Evolutionary conservation across 2,113 vertebrate genomes (phyloP).

Genomic region (Nettapus auritus): DNA sequence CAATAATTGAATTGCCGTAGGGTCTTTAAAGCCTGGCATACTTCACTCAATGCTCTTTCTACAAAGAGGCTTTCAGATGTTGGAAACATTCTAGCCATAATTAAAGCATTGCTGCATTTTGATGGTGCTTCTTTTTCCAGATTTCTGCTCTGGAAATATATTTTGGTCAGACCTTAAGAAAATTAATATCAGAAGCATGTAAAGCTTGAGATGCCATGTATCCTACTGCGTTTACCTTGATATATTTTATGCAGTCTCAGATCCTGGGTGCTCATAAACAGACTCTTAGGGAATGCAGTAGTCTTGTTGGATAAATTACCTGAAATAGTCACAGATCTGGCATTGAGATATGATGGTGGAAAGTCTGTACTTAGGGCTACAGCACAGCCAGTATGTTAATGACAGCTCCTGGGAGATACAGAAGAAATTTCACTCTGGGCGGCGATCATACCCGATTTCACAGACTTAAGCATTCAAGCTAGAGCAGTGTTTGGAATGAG

Average conservation of each 20-base stretch:
- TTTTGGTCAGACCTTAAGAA: not conserved
- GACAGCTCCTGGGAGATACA: not conserved
- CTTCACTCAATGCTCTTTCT: not conserved
- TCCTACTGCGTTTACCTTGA: not conserved
- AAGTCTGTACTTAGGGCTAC: not conserved
- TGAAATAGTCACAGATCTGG: not conserved
- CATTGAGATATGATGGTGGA: not conserved
- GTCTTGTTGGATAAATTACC: not conserved
- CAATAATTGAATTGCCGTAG: conserved; percentile 16
- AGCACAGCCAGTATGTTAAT: not conserved
- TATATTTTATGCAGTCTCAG: not conserved
- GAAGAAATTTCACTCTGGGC: not conserved
- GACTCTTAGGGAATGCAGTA: not conserved
- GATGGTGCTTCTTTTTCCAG: not conserved
- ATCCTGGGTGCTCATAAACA: not conserved
- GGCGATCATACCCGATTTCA: not conserved
- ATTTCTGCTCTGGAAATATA: not conserved
- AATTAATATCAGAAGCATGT: not conserved
- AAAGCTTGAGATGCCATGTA: not conserved
- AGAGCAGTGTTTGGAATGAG: conserved; percentile 8
- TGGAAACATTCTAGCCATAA: not conserved
- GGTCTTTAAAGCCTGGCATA: not conserved
- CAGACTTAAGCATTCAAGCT: not conserved
- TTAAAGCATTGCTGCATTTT: not conserved
- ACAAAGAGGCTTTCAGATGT: not conserved